phyloP scores from a whole-genome alignment of 1,140 invertebrate genomes.

The Hyposmocoma kahamanoa region DNA sequence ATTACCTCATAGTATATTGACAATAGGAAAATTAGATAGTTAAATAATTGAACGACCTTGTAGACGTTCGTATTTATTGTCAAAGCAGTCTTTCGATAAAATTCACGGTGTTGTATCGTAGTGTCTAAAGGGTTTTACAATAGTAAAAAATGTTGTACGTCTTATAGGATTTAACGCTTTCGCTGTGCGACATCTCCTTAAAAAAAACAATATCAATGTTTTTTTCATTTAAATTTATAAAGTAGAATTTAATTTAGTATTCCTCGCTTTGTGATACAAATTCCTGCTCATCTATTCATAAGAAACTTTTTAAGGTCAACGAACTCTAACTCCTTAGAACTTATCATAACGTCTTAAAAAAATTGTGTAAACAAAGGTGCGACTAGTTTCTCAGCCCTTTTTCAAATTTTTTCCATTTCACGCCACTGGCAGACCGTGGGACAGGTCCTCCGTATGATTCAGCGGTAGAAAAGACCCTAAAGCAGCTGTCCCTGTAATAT shows the following conservation, averaged over 20 bases:
- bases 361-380: not conserved
- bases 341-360: not conserved
- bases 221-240: too few relatives aligned
- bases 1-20: too few relatives aligned
- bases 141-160: too few relatives aligned
- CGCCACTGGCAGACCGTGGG: slow-evolving; percentile 28
- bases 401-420: not conserved
- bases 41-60: too few relatives aligned
- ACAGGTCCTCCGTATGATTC: slow-evolving; percentile 35
- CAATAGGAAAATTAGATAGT: too few relatives aligned
- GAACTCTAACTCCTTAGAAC: not conserved
- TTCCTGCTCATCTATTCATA: not conserved
- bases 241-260: not conserved
- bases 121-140: too few relatives aligned
- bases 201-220: too few relatives aligned
- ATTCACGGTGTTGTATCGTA: too few relatives aligned
- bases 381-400: not conserved
- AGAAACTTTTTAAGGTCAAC: not conserved
- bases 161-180: too few relatives aligned
- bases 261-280: not conserved
- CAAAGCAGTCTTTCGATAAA: too few relatives aligned
- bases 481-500: slow-evolving; percentile 59
- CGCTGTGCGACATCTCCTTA: too few relatives aligned
- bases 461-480: slow-evolving; percentile 28
- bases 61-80: too few relatives aligned